Percentiles rank a stretch among this genome's conserved stretches.
phyloP scores from a whole-genome alignment of 2,113 vertebrate genomes.

The Scomber colias region DNA sequence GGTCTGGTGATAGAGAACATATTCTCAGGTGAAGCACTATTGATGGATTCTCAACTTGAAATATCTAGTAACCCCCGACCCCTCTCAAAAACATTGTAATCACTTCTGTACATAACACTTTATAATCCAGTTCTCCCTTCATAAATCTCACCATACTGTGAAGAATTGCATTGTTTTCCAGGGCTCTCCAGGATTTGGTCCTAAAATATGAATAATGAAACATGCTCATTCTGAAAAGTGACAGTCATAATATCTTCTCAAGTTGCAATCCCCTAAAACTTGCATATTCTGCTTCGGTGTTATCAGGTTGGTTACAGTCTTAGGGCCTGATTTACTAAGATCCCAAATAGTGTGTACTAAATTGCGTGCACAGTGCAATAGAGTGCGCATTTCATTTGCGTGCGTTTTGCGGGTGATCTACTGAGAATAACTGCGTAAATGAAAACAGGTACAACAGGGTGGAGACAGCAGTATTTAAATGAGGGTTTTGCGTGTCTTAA shows the following conservation, averaged over 20 bases:
- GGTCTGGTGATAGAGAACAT: constrained; percentile 50
- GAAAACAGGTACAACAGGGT: too few species aligned
- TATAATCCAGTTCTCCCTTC: constrained; percentile 60
- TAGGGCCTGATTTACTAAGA: too few species aligned
- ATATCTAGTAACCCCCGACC: constrained; percentile 17
- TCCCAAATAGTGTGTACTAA: too few species aligned
- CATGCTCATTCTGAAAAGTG: constrained; percentile 27
- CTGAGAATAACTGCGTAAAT: too few species aligned
- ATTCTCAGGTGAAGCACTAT: constrained; percentile 25
- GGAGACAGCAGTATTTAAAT: too few species aligned
- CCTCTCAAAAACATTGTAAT: constrained; percentile 25
- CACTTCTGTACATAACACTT: constrained; percentile 24
- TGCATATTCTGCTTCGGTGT: constrained; percentile 42
- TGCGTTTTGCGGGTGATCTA: too few species aligned
- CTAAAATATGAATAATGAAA: constrained; percentile 9
- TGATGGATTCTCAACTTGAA: constrained; percentile 4
- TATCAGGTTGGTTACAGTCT: constrained; percentile 41
- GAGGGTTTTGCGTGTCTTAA: too few species aligned
- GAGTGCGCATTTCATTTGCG: too few species aligned
- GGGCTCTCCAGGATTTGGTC: constrained; percentile 56
- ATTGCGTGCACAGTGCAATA: too few species aligned
- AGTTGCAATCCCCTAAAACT: constrained; percentile 41
- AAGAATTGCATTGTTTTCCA: constrained; percentile 60
- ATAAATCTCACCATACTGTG: constrained; percentile 36
- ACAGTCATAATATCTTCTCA: constrained; percentile 34